phyloP scores from a whole-genome alignment of 2,888 invertebrate genomes.

The Lycocerus yunnanus region DNA sequence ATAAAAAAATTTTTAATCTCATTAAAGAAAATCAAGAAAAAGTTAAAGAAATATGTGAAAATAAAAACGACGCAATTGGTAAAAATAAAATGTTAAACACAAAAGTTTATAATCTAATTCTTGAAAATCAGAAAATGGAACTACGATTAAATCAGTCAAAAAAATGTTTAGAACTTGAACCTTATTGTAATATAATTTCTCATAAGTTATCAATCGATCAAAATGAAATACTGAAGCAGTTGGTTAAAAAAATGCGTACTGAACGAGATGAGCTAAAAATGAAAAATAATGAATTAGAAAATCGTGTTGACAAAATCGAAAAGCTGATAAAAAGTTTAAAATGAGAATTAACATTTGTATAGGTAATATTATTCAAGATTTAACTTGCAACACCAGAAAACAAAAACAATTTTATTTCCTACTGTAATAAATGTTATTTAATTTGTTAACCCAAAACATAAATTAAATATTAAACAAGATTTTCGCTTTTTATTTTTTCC shows the following conservation, averaged over 20 bases:
- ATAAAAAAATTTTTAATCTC: slow-evolving; percentile 17
- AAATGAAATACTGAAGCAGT: slow-evolving; percentile 34
- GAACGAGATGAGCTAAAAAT: slow-evolving; percentile 20
- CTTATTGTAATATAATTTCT: slow-evolving; percentile 16
- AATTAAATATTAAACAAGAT: too few relatives aligned
- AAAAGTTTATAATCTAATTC: background rate
- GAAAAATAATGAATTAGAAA: slow-evolving; percentile 22
- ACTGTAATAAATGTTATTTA: too few relatives aligned
- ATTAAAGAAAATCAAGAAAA: slow-evolving; percentile 19
- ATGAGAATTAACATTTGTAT: background rate
- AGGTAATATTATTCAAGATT: too few relatives aligned
- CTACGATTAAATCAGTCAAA: slow-evolving; percentile 9
- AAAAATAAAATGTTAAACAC: background rate
- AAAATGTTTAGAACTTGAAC: background rate
- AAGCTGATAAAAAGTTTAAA: slow-evolving; percentile 18
- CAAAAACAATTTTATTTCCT: too few relatives aligned
- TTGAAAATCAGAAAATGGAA: slow-evolving; percentile 16
- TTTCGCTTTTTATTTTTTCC: too few relatives aligned
- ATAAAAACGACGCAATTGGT: slow-evolving; percentile 1
- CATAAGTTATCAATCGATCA: slow-evolving; percentile 32
- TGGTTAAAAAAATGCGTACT: slow-evolving; percentile 35
- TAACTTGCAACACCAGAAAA: too few relatives aligned
- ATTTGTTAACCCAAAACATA: too few relatives aligned
- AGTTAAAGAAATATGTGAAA: slow-evolving; percentile 5
- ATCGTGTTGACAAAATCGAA: slow-evolving; percentile 32